A percentile compares a stretch with the other conserved stretches of the same genome.
phyloP scores from a whole-genome alignment of 2,888 invertebrate species.

The Acanthacorydalis orientalis region DNA sequence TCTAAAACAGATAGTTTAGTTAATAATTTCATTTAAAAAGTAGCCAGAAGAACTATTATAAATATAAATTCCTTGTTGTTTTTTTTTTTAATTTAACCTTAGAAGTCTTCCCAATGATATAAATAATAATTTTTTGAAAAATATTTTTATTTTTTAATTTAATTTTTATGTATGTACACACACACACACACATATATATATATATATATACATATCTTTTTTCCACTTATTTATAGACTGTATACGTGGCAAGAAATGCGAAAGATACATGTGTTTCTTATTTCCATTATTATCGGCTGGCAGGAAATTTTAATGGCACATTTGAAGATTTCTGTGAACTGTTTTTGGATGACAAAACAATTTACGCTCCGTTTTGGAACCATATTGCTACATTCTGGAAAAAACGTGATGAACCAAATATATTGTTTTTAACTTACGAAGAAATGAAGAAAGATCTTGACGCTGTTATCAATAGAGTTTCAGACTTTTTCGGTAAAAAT shows the following conservation, averaged over 20 bases:
- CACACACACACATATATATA: no score
- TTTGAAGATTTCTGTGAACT: conserved; percentile 41
- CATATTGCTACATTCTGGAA: conserved; percentile 17
- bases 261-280: conserved; percentile 56
- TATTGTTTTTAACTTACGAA: conserved; percentile 18
- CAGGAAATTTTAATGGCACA: conserved; percentile 33
- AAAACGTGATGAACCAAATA: conserved; percentile 12
- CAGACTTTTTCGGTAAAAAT: conserved; percentile 24
- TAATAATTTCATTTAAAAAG: no score
- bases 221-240: conserved; percentile 28
- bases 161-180: no score
- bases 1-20: no score
- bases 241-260: conserved; percentile 55
- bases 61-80: no score
- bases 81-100: no score
- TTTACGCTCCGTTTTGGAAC: conserved; percentile 18
- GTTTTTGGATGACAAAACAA: conserved; percentile 39
- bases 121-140: no score
- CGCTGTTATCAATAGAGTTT: conserved; percentile 24
- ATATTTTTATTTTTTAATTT: no score
- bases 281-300: conserved; percentile 45
- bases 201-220: no score
- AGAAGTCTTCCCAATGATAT: no score
- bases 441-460: conserved; percentile 25
- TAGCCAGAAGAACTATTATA: no score